Base-by-base conservation (phyloP, 1,140 invertebrate genomes). In the Psilanteris sp. region DNA sequence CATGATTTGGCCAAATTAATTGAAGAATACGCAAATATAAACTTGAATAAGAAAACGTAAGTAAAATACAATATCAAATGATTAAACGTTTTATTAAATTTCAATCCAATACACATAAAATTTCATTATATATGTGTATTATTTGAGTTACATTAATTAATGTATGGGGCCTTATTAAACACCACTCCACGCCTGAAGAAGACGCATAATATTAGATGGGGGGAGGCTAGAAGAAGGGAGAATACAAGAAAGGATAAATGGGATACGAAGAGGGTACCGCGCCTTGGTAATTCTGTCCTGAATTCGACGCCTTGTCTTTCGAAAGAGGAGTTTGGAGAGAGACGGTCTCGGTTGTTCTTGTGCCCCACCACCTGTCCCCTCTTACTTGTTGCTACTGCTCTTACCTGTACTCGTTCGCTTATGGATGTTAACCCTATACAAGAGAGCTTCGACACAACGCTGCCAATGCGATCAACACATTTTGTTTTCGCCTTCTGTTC, bases 211-310 rank as follows among this genome's bases (percentile, higher is more conserved):
- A n/a, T n/a, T n/a, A n/a, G n/a, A n/a, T n/a, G n/a, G n/a, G n/a
- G n/a, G n/a, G n/a, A n/a, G n/a, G n/a, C n/a, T n/a, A 24, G 26
- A 48, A 26, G 20, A 27, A 37, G 15, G 44, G 20, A 7, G 57
- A 36, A 27, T 37, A 27, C 16, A 72, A 41, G 52, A 59, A 48
- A 72, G 46, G 48, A 66, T 46, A 66, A 44, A 67, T 29, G 67
- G 29, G 52, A 29, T 54, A 57, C 24, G 64, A 70, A 70, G 57
- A 66, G 57, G 73, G 64, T 74, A 61, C 77, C 79, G 81, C 79
- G 67, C 77, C 48, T 48, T 68, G 59, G 71, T 50, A 74, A 81
- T 82, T 82, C 79, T 79, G 81, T 81, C 81, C 81, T 84, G 82
- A 79, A 84, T 84, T 84, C 75, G 75, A 80, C 61, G 66, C 62